Base-by-base conservation (phyloP, 2,888 invertebrate genomes). In the Hydropsyche betteni region DNA sequence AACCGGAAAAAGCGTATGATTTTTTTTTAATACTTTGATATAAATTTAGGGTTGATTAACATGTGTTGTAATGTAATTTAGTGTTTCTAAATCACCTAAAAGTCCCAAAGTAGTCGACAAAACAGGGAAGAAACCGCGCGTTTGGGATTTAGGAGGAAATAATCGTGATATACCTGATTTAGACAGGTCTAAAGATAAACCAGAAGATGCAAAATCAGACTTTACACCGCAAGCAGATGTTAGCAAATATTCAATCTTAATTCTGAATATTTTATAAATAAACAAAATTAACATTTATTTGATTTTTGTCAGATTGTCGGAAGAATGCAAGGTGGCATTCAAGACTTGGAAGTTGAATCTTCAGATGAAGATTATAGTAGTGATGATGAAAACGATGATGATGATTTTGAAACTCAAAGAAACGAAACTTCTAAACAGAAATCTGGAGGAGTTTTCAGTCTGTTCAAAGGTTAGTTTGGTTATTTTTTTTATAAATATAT, bases 81-180 rank as follows among this genome's bases (percentile, higher is more conserved):
- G 85, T 80, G 52, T n/a, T 44, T 52, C 76, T 5, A 86, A 86
- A 79, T 87, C 88, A 76, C 88, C 89, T 0, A 90, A 89, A 80
- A 86, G 85, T 77, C 88, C 89, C 0, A 90, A 89, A 80, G 86
- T 85, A 76, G 82, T 83, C 64, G 89, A 90, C 61, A 93, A 93
- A 83, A 91, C 92, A 24, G 95, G 94, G 0, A 98, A 98, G 83
- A 93, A 95, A 82, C 95, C 95, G 0, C 90, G 96, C 74, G 90
- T 94, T 74, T 98, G 98, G 98, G 96, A 95, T 80, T 86, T 95
- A 72, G 93, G 93, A 58, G 97, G 96, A 38, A 92, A 89, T 71
- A 84, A 88, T 10, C 92, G 93, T 79, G 97, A 97, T 85, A 86
- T 93, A 69, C 90, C 90, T 10, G 85, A 88, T n/a, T 86, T 98